Base-by-base conservation (phyloP, 2,797 vertebrate genomes). In the Pangasius sanitwongsei region DNA sequence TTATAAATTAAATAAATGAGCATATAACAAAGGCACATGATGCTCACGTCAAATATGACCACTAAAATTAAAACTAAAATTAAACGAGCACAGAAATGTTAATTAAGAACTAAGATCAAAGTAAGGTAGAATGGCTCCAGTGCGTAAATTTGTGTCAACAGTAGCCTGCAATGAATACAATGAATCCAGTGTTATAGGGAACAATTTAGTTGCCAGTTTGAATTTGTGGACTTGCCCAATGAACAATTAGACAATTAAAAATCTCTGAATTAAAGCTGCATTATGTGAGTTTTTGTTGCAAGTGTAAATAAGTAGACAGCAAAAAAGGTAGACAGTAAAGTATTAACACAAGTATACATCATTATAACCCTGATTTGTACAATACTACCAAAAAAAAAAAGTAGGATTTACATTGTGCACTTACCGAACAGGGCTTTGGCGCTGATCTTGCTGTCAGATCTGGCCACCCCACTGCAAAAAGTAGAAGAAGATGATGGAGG, bases 391-490 rank as follows among this genome's bases (percentile, higher is more conserved):
- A 28, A 44, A 28, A 18, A 82, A 59, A 37, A 31, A 13, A 37
- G 15, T 0, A 53, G 48, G 7, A 86, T 82, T 87, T 41, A 48
- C 41, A 65, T 25, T 1, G 13, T 34, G 74, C 77, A 87, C 96
- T 96, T 93, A 97, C 96, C 96, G 1, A 96, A 97, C 81, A 97
- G 95, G 92, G 96, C 96, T 95, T 97, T 97, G 92, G 96, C 96
- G 88, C 96, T 97, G 91, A 97, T 91, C 94, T 94, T 97, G 96
- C 96, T 96, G 95, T 97, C 96, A 41, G 96, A 95, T 93, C 96
- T 94, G 87, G 95, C 94, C 94, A 97, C 95, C 86, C 95, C 96
- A 95, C 96, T 97, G 95, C 92, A 95, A 94, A 93, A 92, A 94
- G 92, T 95, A 87, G 93, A 93, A 92, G 94, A 94, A 85, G 93